Percentiles rank a stretch among this genome's conserved stretches.
Evolutionary conservation across 2,797 vertebrate species (phyloP).

Genomic region (Nothura maculosa): DNA sequence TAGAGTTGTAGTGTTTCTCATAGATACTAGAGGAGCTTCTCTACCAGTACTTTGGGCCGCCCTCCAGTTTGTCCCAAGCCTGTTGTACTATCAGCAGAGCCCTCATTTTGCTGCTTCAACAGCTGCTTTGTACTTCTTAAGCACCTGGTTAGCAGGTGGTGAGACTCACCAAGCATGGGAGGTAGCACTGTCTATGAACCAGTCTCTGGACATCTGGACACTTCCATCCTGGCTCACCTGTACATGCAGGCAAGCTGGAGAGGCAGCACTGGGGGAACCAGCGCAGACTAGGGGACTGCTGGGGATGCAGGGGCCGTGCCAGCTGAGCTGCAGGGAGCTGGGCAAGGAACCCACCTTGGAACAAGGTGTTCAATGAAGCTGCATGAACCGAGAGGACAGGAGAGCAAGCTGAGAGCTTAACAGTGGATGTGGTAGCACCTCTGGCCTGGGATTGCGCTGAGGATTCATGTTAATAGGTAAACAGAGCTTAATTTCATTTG

Average conservation of each 20-base stretch:
- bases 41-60: not conserved
- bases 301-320: not conserved
- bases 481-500: not conserved
- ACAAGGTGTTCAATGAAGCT: not conserved
- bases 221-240: not conserved
- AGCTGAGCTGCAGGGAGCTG: not conserved
- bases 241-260: not conserved
- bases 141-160: rapidly evolving
- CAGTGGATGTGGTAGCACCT: not conserved
- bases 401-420: not conserved
- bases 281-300: not conserved
- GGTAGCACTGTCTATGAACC: not conserved
- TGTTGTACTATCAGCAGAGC: not conserved
- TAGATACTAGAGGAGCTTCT: not conserved
- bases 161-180: not conserved
- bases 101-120: not conserved
- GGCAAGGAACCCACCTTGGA: not conserved
- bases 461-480: not conserved
- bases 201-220: not conserved
- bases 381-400: not conserved
- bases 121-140: rapidly evolving
- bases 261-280: not conserved
- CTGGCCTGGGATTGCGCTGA: not conserved
- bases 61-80: not conserved
- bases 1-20: not conserved